A percentile compares a stretch with the other conserved stretches of the same genome.
phyloP scores from a whole-genome alignment of 1,140 invertebrate genomes.

The Nymphalis io region DNA sequence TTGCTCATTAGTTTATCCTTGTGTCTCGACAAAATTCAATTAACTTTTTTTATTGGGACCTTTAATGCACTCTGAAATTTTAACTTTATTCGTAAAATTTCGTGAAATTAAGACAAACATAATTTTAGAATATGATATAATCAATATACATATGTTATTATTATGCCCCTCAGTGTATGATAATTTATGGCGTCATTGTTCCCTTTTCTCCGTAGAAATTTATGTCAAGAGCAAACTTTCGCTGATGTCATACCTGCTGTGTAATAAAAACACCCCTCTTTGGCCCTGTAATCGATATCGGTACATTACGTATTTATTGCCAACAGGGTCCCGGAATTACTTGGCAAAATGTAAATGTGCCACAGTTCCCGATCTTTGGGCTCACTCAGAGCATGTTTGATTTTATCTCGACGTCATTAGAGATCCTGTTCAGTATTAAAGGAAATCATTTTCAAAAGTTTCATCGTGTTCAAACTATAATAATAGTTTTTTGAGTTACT shows the following conservation, averaged over 20 bases:
- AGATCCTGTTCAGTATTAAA: background rate
- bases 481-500: too few species aligned
- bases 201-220: constrained; percentile 25
- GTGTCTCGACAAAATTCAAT: constrained; percentile 31
- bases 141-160: background rate
- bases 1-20: constrained; percentile 55
- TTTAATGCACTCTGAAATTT: background rate
- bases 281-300: constrained; percentile 61
- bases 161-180: constrained; percentile 15
- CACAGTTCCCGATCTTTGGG: constrained; percentile 20
- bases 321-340: constrained; percentile 48
- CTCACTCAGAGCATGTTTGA: constrained; percentile 4
- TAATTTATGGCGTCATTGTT: constrained; percentile 19
- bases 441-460: too few species aligned
- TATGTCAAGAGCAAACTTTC: constrained; percentile 45
- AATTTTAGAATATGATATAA: too few species aligned
- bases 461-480: too few species aligned
- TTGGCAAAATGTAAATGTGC: constrained; percentile 57
- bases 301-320: constrained; percentile 74
- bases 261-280: constrained; percentile 63
- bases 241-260: constrained; percentile 65
- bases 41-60: constrained; percentile 10
- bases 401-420: constrained; percentile 6
- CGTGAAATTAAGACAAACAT: too few species aligned
- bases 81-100: too few species aligned